phyloP scores from a whole-genome alignment of 2,888 invertebrate genomes.

The Caenorhabditis drosophilae region DNA sequence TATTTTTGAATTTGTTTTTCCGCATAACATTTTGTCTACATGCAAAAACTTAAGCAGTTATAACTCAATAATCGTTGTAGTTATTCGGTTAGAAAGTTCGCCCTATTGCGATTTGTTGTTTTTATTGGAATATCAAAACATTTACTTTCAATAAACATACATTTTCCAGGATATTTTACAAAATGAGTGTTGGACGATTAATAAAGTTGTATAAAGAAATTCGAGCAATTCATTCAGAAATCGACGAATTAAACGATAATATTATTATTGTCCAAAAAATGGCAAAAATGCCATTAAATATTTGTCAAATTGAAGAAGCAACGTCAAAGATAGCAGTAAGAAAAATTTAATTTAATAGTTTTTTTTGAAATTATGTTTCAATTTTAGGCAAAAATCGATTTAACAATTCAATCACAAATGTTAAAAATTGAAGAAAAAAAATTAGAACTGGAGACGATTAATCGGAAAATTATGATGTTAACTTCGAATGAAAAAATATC shows the following conservation, averaged over 20 bases:
- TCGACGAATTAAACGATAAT: slow-evolving; percentile 9
- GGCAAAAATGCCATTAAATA: slow-evolving; percentile 7
- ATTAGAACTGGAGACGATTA: slow-evolving; percentile 6
- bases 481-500: slow-evolving; percentile 9
- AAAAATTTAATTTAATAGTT: neutral
- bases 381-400: slow-evolving; percentile 19
- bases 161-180: no score
- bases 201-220: slow-evolving; percentile 13
- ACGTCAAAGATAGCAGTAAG: slow-evolving; percentile 12
- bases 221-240: slow-evolving; percentile 7
- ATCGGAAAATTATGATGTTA: slow-evolving; percentile 8
- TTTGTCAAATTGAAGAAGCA: slow-evolving; percentile 9
- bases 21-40: no score
- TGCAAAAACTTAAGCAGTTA: no score
- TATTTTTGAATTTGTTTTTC: no score
- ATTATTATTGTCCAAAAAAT: slow-evolving; percentile 1
- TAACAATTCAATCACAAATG: slow-evolving; percentile 13
- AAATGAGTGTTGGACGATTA: slow-evolving; percentile 6
- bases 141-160: no score
- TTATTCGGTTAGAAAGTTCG: no score
- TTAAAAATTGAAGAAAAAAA: slow-evolving; percentile 17
- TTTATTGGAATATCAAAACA: no score
- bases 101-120: no score
- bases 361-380: neutral
- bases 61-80: no score